Base-by-base conservation (phyloP, 2,888 invertebrate species). In the Galerucella pusilla region DNA sequence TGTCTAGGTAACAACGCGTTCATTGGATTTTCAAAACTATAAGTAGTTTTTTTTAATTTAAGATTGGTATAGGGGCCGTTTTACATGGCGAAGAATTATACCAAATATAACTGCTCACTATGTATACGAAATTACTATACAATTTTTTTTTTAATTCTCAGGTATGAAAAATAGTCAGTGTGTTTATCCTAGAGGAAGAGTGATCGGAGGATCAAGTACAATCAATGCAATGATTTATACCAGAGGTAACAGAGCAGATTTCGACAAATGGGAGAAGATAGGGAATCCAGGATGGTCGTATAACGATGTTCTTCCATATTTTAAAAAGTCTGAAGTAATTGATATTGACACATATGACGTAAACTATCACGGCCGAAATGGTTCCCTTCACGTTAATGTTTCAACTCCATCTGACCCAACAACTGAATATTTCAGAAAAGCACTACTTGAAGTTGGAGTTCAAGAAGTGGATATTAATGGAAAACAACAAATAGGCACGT, bases 221-320 rank as follows among this genome's bases (percentile, higher is more conserved):
- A 87, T 95, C 4, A 95, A 95, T 84, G 93, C 92, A 81, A 94
- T 95, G 94, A 92, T 93, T 83, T 93, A 93, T 80, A 93, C 93
- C 0, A 88, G 93, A 75, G 94, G 93, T 12, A 89, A 91, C 14
- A 63, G 35, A 14, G 28, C 45, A 0, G 94, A 95, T 82, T 96
- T 93, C 83, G 92, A 95, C 81, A 87, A 88, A 2, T 96, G 95
- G 95, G 90, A 90, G 42, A 86, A 86, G 0, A 84, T 91, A 84
- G 95, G 94, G 0, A 94, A 93, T 84, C 85, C 89, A 0, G 94
- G 93, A 0, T 94, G 94, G 94, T 89, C 91, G 35, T 94, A 90
- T 88, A 87, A 91, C 20, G 90, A 93, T 3, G 92, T 94, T 0
- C 83, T 93, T 20, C 92, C 92, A 0, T 94, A 94, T 83, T 94